Base-by-base conservation (phyloP, 2,113 vertebrate genomes). In the Myrmophylax atrothorax region DNA sequence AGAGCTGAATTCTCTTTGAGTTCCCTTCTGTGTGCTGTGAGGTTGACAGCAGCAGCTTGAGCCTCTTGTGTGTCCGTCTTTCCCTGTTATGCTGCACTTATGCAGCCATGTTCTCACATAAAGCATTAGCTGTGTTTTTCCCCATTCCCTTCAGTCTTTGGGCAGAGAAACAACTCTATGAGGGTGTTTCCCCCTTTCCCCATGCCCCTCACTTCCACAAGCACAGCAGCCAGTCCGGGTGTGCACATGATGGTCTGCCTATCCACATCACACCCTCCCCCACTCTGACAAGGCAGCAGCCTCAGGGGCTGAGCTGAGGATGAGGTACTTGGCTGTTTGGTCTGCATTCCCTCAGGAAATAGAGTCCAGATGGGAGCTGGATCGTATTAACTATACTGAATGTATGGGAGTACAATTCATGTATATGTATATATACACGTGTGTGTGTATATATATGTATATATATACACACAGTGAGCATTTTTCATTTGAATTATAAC, bases 321-420 rank as follows among this genome's bases (percentile, higher is more conserved):
- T 77, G 73, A 86, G 75, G 44, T 82, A 56, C 23, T 81, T 83
- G 76, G 76, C 86, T 92, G 46, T 62, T 92, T 84, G 78, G 60
- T 76, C 60, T 89, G 56, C 68, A 24, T 90, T 92, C 94, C 86
- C 93, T 93, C 80, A 75, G 93, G 89, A 96, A 92, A 93, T 59
- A 40, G 24, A 75, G 60, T 92, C 93, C 95, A 93, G 94, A 96
- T 94, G 95, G 92, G 64, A 93, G 47, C 73, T 90, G 93, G 80
- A 89, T 89, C 1, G 2, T 78, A 64, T 93, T 93, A 90, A 90
- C 79, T 49, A 4, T 38, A 26, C 50, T 63, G 86, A 76, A 79
- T 70, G 26, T 58, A 11, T 47, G 4, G 70, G 56, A 83, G 26
- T 70, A 16, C 88, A 83, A 79, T 90, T 83, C 87, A 66, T 77